Evolutionary conservation across 2,888 invertebrate genomes (phyloP), one percentile per base, ranked within the genome.

Genomic region (Caenorhabditis zanzibari): DNA sequence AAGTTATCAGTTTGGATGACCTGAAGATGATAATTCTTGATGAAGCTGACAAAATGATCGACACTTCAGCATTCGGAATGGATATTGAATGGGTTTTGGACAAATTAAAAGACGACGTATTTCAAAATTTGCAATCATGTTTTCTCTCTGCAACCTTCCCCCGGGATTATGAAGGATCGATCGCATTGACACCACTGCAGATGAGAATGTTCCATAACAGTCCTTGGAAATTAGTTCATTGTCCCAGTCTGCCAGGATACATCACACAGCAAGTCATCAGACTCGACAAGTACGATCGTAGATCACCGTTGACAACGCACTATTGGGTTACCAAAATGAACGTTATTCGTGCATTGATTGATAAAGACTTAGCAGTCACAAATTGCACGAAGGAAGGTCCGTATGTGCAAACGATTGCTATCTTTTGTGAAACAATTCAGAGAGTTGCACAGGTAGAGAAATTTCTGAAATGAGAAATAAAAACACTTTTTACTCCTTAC

Each of bases 31-130:
- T 87, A 1, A 59, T 87, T 16, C 38, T 84, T 10, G 87, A 87
- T 49, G 87, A 87, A 76, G 84, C 84, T 7, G 87, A 87, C 44
- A 82, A 81, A 59, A 87, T 87, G 87, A 61, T 74, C 7, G 79
- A 74, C n/a, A 44, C 32, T 0, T n/a, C 41, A 1, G 73, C 69
- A 9, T 87, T 87, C 54, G 85, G 81, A 35, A 22, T 38, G 5
- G 77, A 84, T 3, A 71, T 85, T 5, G n/a, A 47, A 10, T 35
- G 59, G 58, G n/a, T 87, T 16, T 58, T 64, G n/a, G 73, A 73
- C 1, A 14, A 56, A 6, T 14, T 81, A 6, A 10, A 47, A 1
- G 64, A 72, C 10, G 73, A 71, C 1, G 66, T 72, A 1, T n/a
- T 24, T 6, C n/a, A 41, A 1, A 38, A 68, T 16, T 54, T 84